Evolutionary conservation across 2,113 vertebrate species (phyloP).

Genomic region (Panthera uncia): DNA sequence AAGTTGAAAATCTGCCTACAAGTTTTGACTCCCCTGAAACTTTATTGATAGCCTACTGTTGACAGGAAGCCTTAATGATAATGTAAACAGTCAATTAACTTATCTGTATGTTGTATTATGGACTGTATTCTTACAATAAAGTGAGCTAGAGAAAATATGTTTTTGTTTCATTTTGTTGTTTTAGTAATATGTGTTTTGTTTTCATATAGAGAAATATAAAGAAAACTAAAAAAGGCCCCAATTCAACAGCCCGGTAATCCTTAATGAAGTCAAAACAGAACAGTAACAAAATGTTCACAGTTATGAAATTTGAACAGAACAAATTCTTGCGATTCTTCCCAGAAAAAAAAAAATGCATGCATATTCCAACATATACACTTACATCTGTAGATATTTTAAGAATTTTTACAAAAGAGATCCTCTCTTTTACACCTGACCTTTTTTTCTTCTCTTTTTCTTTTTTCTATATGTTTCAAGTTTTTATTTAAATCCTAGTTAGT

Average conservation of each 20-base stretch:
- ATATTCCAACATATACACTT: background rate
- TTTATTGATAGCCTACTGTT: background rate
- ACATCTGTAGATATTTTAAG: conserved; percentile 2
- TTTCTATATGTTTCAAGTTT: background rate
- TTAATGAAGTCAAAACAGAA: background rate
- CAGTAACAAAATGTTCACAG: conserved; percentile 12
- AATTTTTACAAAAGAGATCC: background rate
- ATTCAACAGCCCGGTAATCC: background rate
- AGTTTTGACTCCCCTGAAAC: background rate
- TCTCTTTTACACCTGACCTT: background rate
- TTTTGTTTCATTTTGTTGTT: background rate
- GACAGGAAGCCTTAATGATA: background rate
- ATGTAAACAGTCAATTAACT: background rate
- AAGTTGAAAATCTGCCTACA: background rate
- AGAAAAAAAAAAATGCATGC: background rate
- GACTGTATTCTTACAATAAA: background rate
- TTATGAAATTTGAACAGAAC: conserved; percentile 9
- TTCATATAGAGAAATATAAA: conserved; percentile 35
- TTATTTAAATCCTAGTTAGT: background rate
- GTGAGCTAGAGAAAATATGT: background rate
- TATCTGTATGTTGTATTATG: background rate
- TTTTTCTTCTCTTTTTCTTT: background rate
- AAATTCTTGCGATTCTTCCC: background rate
- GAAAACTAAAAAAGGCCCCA: background rate
- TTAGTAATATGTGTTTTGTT: conserved; percentile 29